These are phyloP conservation scores for Macrobrachium rosenbergii DNA, from an alignment of 1,140 invertebrate genomes.

Conservation along the genomic window DNA sequence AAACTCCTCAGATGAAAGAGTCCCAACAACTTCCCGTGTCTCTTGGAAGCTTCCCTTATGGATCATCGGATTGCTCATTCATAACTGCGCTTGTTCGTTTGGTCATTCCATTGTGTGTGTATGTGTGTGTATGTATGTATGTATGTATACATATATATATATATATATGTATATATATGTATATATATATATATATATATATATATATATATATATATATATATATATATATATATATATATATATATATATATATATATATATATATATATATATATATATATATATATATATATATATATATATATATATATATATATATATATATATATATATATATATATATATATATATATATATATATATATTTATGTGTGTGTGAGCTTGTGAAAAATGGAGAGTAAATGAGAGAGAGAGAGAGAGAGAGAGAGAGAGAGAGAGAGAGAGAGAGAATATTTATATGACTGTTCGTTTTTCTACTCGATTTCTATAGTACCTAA, in stretches of 20 bases:
- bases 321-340: too few species aligned
- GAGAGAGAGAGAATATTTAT: too few species aligned
- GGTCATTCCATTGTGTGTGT: too few species aligned
- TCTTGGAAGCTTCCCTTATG: too few species aligned
- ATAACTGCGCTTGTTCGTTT: too few species aligned
- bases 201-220: background rate
- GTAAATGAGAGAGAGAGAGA: background rate
- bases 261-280: too few species aligned
- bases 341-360: background rate
- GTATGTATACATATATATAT: conserved; percentile 24
- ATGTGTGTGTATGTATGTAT: background rate
- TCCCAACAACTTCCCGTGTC: too few species aligned
- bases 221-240: background rate
- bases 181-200: background rate
- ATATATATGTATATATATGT: conserved; percentile 2
- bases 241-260: background rate
- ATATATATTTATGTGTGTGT: background rate
- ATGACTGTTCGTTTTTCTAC: too few species aligned
- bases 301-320: background rate
- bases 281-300: conserved; percentile 18
- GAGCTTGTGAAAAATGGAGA: too few species aligned
- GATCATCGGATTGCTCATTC: too few species aligned
- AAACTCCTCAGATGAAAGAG: background rate
- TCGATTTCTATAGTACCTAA: too few species aligned
- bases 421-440: too few species aligned